Evolutionary conservation across 2,888 invertebrate genomes (phyloP), one percentile per base, ranked within the genome.

Genomic region (Agrochola litura): DNA sequence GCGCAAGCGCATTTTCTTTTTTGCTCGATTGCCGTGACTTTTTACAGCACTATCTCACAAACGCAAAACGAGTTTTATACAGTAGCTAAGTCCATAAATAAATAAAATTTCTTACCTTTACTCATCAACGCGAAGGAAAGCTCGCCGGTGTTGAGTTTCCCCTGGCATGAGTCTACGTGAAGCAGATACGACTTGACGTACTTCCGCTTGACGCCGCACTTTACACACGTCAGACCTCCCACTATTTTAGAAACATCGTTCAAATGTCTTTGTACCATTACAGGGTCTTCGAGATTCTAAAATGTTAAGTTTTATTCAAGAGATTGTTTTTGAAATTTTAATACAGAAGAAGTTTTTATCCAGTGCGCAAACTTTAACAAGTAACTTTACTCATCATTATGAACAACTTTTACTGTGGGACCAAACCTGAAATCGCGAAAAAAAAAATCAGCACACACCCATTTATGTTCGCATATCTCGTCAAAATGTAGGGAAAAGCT

Each of bases 121-220:
- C 25, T 49, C 70, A 76, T 71, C 37, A 74, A 30, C 12, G 43
- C 60, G 46, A 30, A 22, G 22, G 77, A 54, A 6, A 74, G 52
- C 19, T 78, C 73, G 37, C 30, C 19, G 6, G 1, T n/a, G 12
- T 16, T 46, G 8, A 16, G 6, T 14, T 9, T 71, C 14, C 61
- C 78, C 1, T 72, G 52, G 43, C 88, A 88, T n/a, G 30, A 10
- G 0, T 77, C 69, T 9, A 84, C n/a, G 72, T 88, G 88, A 2
- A 73, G 64, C 49, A 72, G 43, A 52, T 83, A 88, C 30, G 70
- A 64, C 73, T 90, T 89, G 6, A 88, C 88, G 64, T 91, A 90
- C 84, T 87, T 91, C 25, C 90, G 86, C 41, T 81, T 76, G 2
- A 88, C 10, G 1, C 88, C 90, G 60, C 91, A 91, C 73, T 83